Evolutionary conservation across 64 coral and sea anemone genomes (phyloP), one percentile per base, ranked within the genome.

Genomic region (Pocillopora damicornis): DNA sequence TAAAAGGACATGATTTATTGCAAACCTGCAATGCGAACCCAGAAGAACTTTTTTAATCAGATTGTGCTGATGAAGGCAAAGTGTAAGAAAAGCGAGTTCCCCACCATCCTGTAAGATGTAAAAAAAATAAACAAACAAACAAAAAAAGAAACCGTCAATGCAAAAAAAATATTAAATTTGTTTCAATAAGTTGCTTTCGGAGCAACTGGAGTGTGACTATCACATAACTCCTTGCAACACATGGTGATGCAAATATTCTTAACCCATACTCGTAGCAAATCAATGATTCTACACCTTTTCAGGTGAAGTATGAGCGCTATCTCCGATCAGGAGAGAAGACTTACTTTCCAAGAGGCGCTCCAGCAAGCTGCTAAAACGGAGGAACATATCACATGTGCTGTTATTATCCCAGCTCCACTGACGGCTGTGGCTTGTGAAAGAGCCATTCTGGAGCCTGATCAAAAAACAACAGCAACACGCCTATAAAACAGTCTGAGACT

Each of bases 301-400:
- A 51, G 7, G 42, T 51, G 42, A 51, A 51, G 7, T 51, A 51
- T 2, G 42, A 51, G 42, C 2, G 42, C 42, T 1, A 51, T 51
- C 68, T 23, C 57, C 13, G 22, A 34, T 76, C 2, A 13, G 22
- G 35, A 75, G 65, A 36, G n/a, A 20, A 15, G 6, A 82, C 34
- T 22, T 89, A 98, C 96, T 80, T 92, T 92, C 93, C 93, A 95
- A 1, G 96, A 98, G 11, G 83, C 75, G 86, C 79, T 94, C 96
- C 96, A 98, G 59, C 93, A 92, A 56, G 87, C 80, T 61, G 86
- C 64, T 61, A 95, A 71, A 1, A 93, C 37, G 0, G 56, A 88
- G 22, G 75, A 58, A 11, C 63, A 68, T 4, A 98, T 30, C 7
- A 87, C 76, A 76, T 98, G 92, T 1, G 90, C 89, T 22, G 96